Percentiles rank a stretch among this genome's conserved stretches.
Evolutionary conservation across 2,888 invertebrate species (phyloP).

Genomic region (Tinea pellionella): DNA sequence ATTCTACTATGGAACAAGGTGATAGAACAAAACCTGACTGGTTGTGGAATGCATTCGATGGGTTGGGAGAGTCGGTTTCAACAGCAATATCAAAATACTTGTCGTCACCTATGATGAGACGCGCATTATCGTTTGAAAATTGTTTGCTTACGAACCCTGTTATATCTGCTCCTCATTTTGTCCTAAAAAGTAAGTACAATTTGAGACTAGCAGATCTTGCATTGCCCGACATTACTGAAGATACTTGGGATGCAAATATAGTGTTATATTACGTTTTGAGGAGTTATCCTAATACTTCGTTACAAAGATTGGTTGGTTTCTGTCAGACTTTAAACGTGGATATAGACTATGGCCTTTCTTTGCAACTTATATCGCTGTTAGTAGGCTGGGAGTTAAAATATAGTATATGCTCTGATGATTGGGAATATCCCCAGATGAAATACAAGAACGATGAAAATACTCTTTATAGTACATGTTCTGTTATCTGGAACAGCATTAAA

Average conservation of each 20-base stretch:
- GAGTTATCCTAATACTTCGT: constrained; percentile 40
- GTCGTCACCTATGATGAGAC: constrained; percentile 35
- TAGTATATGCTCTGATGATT: constrained; percentile 38
- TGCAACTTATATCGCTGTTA: constrained; percentile 48
- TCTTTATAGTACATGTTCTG: constrained; percentile 37
- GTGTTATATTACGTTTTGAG: constrained; percentile 52
- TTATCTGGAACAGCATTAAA: constrained; percentile 53
- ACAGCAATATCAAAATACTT: constrained; percentile 37
- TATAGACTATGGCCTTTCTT: constrained; percentile 48
- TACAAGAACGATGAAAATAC: constrained; percentile 38
- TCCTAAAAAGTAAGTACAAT: constrained; percentile 52
- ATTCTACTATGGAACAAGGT: not conserved
- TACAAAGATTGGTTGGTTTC: constrained; percentile 41
- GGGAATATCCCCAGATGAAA: constrained; percentile 36
- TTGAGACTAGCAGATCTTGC: constrained; percentile 52
- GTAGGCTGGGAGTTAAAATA: constrained; percentile 55
- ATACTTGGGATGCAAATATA: constrained; percentile 60
- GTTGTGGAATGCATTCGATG: constrained; percentile 33
- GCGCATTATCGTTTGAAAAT: constrained; percentile 35
- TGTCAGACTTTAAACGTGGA: constrained; percentile 48
- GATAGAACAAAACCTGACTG: constrained; percentile 3
- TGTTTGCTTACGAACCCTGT: constrained; percentile 34
- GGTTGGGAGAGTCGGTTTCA: constrained; percentile 41
- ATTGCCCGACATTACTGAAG: constrained; percentile 52
- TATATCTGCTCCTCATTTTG: constrained; percentile 47